phyloP scores from a whole-genome alignment of 64 coral and sea anemone species.

The Orbicella faveolata region DNA sequence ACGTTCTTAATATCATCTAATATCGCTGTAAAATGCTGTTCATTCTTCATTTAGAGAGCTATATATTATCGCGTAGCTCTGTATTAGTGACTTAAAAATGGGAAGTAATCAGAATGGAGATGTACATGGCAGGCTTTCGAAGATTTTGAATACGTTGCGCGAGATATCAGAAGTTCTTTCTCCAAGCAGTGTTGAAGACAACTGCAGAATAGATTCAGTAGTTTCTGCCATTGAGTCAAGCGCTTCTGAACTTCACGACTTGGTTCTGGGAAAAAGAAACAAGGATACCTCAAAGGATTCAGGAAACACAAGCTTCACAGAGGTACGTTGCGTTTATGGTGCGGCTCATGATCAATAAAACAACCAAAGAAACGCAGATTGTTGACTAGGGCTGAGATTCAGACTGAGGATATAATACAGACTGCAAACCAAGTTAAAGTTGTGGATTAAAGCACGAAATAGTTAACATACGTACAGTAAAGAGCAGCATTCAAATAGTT shows the following conservation, averaged over 20 bases:
- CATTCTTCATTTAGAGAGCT: too few species aligned
- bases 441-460: too few species aligned
- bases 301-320: conserved; percentile 30
- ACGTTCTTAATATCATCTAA: too few species aligned
- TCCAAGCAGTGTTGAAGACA: not conserved
- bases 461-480: not conserved
- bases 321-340: not conserved
- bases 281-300: conserved; percentile 33
- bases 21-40: too few species aligned
- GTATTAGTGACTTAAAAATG: not conserved
- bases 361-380: not conserved
- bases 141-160: not conserved
- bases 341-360: not conserved
- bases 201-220: not conserved
- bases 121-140: conserved; percentile 25
- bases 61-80: not conserved
- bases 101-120: conserved; percentile 11
- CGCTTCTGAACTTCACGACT: conserved; percentile 15
- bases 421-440: too few species aligned
- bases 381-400: too few species aligned
- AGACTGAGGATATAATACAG: too few species aligned
- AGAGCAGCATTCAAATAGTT: not conserved
- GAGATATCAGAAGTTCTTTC: conserved; percentile 24
- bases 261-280: conserved; percentile 12
- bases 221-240: conserved; percentile 13